Evolutionary conservation across 2,797 vertebrate genomes (phyloP).

Genomic region (Pseudopleuronectes americanus): DNA sequence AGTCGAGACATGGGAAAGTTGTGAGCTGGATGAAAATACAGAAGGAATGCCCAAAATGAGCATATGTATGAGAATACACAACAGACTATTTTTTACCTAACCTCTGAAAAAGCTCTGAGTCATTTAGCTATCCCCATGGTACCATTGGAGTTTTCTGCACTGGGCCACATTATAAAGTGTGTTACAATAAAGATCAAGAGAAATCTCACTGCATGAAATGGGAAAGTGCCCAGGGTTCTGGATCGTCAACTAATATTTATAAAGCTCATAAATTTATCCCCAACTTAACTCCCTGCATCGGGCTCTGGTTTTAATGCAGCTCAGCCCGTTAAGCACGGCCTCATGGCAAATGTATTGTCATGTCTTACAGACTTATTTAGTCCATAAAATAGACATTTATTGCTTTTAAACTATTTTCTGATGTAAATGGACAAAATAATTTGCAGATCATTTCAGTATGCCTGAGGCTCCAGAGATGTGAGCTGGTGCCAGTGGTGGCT

Average conservation of each 20-base stretch:
- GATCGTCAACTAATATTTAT: slow-evolving; percentile 51
- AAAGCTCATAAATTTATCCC: slow-evolving; percentile 56
- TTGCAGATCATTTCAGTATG: slow-evolving; percentile 64
- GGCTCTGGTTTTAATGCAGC: slow-evolving; percentile 31
- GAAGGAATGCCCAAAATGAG: slow-evolving; percentile 33
- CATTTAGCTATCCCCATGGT: slow-evolving; percentile 43
- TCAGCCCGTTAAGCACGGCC: slow-evolving; percentile 43
- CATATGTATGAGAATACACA: slow-evolving; percentile 39
- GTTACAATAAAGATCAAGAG: slow-evolving; percentile 61
- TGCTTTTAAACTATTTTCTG: slow-evolving; percentile 55
- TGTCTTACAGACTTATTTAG: slow-evolving; percentile 26
- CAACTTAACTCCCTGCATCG: slow-evolving; percentile 44
- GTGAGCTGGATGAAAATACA: slow-evolving; percentile 18
- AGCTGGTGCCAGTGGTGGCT: slow-evolving; percentile 39
- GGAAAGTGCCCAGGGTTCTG: slow-evolving; percentile 39
- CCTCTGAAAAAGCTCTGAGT: slow-evolving; percentile 40
- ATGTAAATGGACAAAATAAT: slow-evolving; percentile 67
- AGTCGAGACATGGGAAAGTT: slow-evolving; percentile 59
- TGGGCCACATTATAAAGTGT: slow-evolving; percentile 35
- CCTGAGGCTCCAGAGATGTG: slow-evolving; percentile 56
- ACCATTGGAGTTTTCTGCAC: slow-evolving; percentile 41
- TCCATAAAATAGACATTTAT: slow-evolving; percentile 70
- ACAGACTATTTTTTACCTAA: slow-evolving; percentile 41
- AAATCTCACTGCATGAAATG: slow-evolving; percentile 43
- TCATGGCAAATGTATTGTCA: slow-evolving; percentile 40